phyloP scores from a whole-genome alignment of 2,797 vertebrate genomes.

The Perodicticus potto region DNA sequence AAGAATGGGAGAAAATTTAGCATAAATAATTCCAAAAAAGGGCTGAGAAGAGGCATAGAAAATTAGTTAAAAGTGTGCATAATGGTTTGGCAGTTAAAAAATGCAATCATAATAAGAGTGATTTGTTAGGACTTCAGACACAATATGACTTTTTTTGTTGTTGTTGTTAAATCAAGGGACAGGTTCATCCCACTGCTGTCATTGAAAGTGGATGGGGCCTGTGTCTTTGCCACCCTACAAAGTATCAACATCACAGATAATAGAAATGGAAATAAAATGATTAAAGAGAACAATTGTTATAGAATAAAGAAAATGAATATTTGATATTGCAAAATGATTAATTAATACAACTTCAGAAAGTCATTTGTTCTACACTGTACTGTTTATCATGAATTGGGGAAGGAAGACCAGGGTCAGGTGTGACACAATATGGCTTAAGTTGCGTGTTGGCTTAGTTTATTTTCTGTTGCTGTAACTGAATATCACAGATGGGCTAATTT shows the following conservation, averaged over 20 bases:
- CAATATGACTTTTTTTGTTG: background rate
- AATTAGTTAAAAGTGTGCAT: constrained; percentile 55
- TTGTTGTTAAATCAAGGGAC: background rate
- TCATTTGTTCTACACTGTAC: constrained; percentile 10
- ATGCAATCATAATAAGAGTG: background rate
- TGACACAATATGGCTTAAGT: background rate
- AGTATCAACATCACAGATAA: constrained; percentile 1
- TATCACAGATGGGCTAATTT: background rate
- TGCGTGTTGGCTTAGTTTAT: background rate
- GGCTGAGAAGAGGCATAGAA: background rate
- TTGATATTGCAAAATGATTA: constrained; percentile 66
- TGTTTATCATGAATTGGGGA: constrained; percentile 23
- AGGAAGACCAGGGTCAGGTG: background rate
- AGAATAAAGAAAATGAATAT: constrained; percentile 75
- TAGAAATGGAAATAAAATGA: constrained; percentile 46
- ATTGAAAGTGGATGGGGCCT: background rate
- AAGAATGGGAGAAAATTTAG: background rate
- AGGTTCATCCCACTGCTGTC: background rate
- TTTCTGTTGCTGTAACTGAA: background rate
- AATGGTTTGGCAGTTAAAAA: background rate
- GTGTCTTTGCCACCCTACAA: constrained; percentile 3
- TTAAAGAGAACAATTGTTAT: constrained; percentile 66
- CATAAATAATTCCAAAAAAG: background rate
- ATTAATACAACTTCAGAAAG: constrained; percentile 56
- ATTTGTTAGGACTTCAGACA: background rate